phyloP scores from a whole-genome alignment of 2,888 invertebrate genomes.

The Drosophila lutescens region DNA sequence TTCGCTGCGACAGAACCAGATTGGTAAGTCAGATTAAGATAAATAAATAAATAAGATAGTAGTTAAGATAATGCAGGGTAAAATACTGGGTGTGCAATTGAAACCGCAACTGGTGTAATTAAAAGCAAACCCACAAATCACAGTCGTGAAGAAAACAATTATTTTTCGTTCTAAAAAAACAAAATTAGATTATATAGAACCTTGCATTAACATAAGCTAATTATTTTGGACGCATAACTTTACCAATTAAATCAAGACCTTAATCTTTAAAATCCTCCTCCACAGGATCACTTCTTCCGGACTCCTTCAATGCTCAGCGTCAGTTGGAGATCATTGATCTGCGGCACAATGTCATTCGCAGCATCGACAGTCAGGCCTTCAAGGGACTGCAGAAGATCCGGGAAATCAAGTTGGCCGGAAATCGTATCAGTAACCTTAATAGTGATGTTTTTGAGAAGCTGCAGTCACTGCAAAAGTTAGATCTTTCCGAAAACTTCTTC shows the following conservation, averaged over 20 bases:
- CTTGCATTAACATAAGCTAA: neutral
- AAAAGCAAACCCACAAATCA: neutral
- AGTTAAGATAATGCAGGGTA: neutral
- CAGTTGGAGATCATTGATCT: slow-evolving; percentile 91
- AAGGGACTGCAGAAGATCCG: slow-evolving; percentile 88
- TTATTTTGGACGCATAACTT: too few relatives aligned
- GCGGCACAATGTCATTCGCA: slow-evolving; percentile 90
- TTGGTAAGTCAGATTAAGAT: slow-evolving; percentile 86
- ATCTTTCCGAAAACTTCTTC: slow-evolving; percentile 94
- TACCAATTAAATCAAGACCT: neutral
- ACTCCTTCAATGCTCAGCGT: slow-evolving; percentile 89
- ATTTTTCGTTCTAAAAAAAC: neutral
- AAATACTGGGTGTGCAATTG: neutral
- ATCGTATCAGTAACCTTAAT: slow-evolving; percentile 91
- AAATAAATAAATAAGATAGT: too few relatives aligned
- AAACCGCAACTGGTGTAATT: slow-evolving; percentile 1
- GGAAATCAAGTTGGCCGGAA: slow-evolving; percentile 90
- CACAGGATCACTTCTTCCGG: slow-evolving; percentile 88
- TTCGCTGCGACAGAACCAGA: slow-evolving; percentile 91
- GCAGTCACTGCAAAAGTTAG: slow-evolving; percentile 90
- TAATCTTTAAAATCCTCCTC: too few relatives aligned
- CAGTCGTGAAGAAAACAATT: neutral
- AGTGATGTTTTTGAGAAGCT: slow-evolving; percentile 92
- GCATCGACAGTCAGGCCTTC: slow-evolving; percentile 91
- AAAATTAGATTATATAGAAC: neutral